These are phyloP conservation scores for Drosophila maculinotata DNA, from an alignment of 2,888 invertebrate species.

Conservation along the genomic window DNA sequence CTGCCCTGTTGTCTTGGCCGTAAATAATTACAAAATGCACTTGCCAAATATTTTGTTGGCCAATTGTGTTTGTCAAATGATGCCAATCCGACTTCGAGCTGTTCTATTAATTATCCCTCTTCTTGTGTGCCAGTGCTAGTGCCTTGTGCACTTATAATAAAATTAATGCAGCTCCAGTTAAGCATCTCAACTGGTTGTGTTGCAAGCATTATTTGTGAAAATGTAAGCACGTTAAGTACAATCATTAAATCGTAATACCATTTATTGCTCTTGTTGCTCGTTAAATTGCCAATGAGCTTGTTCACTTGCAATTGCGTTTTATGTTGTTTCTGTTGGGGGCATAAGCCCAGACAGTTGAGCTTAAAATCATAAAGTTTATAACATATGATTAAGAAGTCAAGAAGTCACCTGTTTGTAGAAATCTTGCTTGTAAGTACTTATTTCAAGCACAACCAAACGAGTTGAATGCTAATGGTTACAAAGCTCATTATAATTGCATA, in stretches of 20 bases:
- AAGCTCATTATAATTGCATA: too few species aligned
- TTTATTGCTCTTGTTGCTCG: conserved; percentile 36
- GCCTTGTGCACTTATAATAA: conserved; percentile 11
- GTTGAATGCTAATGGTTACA: not conserved
- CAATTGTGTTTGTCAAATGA: conserved; percentile 19
- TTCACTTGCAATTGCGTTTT: conserved; percentile 29
- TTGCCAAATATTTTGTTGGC: conserved; percentile 39
- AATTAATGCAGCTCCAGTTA: conserved; percentile 10
- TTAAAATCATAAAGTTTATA: conserved; percentile 12
- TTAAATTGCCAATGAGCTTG: conserved; percentile 42
- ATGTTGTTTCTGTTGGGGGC: not conserved
- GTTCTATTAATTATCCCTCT: conserved; percentile 9
- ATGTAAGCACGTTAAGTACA: conserved; percentile 52
- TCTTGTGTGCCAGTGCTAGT: not conserved
- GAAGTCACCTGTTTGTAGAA: not conserved
- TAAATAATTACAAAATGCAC: conserved; percentile 62
- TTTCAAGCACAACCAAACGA: not conserved
- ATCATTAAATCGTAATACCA: conserved; percentile 46
- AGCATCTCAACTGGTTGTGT: conserved; percentile 2
- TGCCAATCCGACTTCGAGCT: not conserved
- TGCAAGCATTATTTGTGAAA: conserved; percentile 22
- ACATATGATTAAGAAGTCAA: conserved; percentile 18
- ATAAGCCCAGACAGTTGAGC: conserved; percentile 11
- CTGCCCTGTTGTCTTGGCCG: conserved; percentile 25
- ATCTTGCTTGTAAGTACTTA: not conserved